Conservation (phyloP, 92 coral and sea anemone species). For the Epizoanthus stellaris region DNA sequence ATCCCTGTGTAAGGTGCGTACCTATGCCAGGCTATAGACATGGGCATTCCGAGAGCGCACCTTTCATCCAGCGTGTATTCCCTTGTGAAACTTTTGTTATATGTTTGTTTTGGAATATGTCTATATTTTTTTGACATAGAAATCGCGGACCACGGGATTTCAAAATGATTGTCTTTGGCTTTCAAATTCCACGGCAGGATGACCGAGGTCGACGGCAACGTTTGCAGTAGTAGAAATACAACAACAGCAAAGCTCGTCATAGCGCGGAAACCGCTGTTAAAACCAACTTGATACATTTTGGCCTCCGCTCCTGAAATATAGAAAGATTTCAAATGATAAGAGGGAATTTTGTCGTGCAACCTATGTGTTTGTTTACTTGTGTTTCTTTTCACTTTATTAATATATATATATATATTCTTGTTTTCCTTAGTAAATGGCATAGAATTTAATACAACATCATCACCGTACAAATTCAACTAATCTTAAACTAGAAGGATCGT, state of each 20-base stretch:
- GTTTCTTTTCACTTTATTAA: too few species aligned
- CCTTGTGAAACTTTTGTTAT: constrained; percentile 15
- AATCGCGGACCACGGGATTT: constrained; percentile 32
- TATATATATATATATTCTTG: too few species aligned
- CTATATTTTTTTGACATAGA: constrained; percentile 24
- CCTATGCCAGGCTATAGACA: constrained; percentile 89
- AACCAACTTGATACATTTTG: background rate
- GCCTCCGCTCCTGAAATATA: too few species aligned
- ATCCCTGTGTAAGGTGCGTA: constrained; percentile 70
- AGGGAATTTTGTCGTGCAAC: too few species aligned
- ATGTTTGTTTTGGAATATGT: background rate
- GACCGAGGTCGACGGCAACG: background rate
- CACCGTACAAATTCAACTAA: too few species aligned
- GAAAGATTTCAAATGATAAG: too few species aligned
- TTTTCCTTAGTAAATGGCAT: too few species aligned
- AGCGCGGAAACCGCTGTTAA: background rate
- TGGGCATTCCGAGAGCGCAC: constrained; percentile 71
- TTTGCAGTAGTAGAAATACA: background rate
- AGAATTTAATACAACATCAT: too few species aligned
- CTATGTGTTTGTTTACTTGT: too few species aligned
- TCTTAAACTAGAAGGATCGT: too few species aligned
- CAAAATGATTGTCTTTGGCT: constrained; percentile 8
- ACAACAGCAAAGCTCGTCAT: constrained; percentile 13
- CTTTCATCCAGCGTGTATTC: constrained; percentile 71
- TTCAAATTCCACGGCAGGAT: constrained; percentile 26